Conservation (phyloP, 2,113 vertebrate species). For the Strix aluco region DNA sequence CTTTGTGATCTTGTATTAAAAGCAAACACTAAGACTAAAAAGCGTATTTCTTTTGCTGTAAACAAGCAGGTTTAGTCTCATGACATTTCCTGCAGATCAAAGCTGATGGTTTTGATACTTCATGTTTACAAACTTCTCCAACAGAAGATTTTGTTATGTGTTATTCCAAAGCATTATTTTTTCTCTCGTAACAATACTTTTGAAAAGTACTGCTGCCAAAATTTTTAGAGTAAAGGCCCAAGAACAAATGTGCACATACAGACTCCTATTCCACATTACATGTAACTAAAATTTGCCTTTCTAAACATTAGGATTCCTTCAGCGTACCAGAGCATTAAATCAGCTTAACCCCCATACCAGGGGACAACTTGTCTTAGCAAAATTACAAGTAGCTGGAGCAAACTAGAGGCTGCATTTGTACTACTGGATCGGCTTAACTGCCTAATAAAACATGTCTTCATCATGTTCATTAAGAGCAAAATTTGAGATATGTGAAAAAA, state of each 20-base stretch:
- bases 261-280: not conserved
- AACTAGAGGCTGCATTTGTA: not conserved
- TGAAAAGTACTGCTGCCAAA: not conserved
- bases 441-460: not conserved
- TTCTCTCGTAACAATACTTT: not conserved
- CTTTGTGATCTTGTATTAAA: not conserved
- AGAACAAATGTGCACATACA: not conserved
- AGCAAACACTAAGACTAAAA: not conserved
- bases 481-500: not conserved
- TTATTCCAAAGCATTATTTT: not conserved
- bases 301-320: not conserved
- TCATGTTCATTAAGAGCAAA: not conserved
- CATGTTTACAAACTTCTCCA: not conserved
- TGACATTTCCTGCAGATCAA: not conserved
- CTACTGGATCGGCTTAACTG: not conserved
- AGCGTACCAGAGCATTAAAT: not conserved
- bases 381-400: not conserved
- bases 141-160: not conserved
- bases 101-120: not conserved
- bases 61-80: not conserved
- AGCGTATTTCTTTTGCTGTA: not conserved
- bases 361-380: not conserved
- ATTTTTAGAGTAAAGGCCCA: not conserved
- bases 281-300: not conserved
- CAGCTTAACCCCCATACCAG: not conserved